Evolutionary conservation across 2,888 invertebrate genomes (phyloP).

Genomic region (Ypsolopha sequella): DNA sequence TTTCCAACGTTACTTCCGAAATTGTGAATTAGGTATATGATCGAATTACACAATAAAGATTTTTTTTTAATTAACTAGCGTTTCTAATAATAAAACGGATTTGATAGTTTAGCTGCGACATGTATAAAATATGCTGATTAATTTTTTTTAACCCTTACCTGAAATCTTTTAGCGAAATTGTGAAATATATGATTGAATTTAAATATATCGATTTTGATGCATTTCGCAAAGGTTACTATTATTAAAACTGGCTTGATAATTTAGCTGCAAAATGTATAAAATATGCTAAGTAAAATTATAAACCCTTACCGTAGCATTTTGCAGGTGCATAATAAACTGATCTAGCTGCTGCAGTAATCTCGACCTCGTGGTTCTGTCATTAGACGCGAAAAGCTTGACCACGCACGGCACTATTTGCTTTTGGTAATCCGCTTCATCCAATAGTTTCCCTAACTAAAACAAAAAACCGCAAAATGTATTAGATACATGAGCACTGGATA

Average conservation of each 20-base stretch:
- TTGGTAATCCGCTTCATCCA: slow-evolving; percentile 95
- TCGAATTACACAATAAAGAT: too few species aligned
- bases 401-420: slow-evolving; percentile 97
- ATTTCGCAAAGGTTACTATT: too few species aligned
- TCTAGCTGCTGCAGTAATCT: slow-evolving; percentile 94
- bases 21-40: too few species aligned
- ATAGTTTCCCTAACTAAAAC: slow-evolving; percentile 86
- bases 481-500: neutral
- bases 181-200: too few species aligned
- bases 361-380: slow-evolving; percentile 95
- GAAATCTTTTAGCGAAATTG: too few species aligned
- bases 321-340: slow-evolving; percentile 86
- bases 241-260: neutral
- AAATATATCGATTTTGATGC: too few species aligned
- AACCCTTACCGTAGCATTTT: slow-evolving; percentile 74
- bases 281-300: neutral
- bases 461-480: neutral
- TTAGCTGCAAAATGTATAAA: neutral
- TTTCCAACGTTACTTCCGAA: too few species aligned
- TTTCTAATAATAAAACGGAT: too few species aligned
- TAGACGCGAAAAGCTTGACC: slow-evolving; percentile 95
- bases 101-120: too few species aligned
- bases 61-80: too few species aligned
- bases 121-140: too few species aligned
- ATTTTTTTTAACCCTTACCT: too few species aligned